These are phyloP conservation scores for Ailurus styani DNA, from an alignment of 2,113 vertebrate species.

Conservation along the genomic window DNA sequence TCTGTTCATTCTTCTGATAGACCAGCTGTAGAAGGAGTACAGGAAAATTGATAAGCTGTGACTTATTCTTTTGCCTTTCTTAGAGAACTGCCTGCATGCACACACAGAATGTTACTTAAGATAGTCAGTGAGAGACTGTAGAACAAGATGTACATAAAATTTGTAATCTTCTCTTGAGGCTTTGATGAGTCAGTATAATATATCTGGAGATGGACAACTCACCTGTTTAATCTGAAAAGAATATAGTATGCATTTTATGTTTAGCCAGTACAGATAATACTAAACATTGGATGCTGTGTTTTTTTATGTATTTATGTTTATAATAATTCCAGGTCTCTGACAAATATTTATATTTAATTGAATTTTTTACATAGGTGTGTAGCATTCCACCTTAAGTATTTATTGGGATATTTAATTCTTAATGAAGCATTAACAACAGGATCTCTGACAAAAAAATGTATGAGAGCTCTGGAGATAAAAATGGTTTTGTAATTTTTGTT, in stretches of 20 bases:
- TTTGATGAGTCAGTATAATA: background rate
- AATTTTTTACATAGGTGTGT: background rate
- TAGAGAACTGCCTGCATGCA: background rate
- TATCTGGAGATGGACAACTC: background rate
- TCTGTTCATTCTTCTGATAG: background rate
- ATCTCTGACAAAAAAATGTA: background rate
- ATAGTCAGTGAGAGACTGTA: background rate
- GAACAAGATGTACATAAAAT: background rate
- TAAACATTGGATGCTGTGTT: background rate
- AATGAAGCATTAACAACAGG: background rate
- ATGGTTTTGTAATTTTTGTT: background rate
- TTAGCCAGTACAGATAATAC: background rate
- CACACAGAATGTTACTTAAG: background rate
- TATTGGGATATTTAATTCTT: background rate
- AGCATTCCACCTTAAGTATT: background rate
- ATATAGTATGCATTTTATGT: background rate
- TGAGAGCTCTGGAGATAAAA: background rate
- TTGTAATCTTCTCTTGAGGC: background rate
- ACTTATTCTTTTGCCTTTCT: background rate
- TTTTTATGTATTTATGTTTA: background rate
- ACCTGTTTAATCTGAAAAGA: background rate
- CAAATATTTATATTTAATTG: background rate
- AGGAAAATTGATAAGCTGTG: background rate
- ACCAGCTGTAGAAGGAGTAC: rapidly evolving
- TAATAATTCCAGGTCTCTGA: background rate